Evolutionary conservation across 1,140 invertebrate species (phyloP), one percentile per base, ranked within the genome.

Genomic region (Drosophila tani): DNA sequence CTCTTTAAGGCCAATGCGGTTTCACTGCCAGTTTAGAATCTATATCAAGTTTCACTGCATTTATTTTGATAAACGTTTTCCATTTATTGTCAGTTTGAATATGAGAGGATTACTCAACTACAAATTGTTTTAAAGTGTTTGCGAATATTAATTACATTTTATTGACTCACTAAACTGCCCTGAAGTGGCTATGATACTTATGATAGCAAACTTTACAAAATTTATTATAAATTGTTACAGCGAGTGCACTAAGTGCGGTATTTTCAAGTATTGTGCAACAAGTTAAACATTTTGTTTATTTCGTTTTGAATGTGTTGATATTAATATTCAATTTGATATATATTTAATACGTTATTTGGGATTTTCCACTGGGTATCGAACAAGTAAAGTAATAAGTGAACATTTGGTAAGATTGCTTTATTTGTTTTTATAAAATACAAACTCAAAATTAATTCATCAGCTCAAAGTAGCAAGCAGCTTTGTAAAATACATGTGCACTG

Each of bases 361-460:
- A 2, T 4, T 9, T 38, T 35, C 0, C 15, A 14, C n/a, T 15
- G 15, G 2, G 3, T 15, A 50, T n/a, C 2, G 3, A 1, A 11
- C 15, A 35, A 35, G 32, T 35, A 35, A 11, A 35, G 32, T 11
- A 12, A 9, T 11, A 19, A 29, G 11, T 32, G 19, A 35, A 21
- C 15, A 38, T 21, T 15, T 38, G 5, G 9, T 4, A 14, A 15
- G 4, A 6, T 15, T 19, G 17, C 14, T 0, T 35, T 0, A 24
- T 21, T 21, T 19, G 29, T 55, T 55, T 38, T 32, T 55, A 38
- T 38, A 21, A 55, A 55, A 55, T 21, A 38, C 0, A 55, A 38
- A 21, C n/a, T 35, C 6, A 14, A 19, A 35, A 19, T 7, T 0
- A 35, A 14, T 38, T 38, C 19, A 21, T 2, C 0, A 21, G 12